Evolutionary conservation across 1,140 invertebrate species (phyloP), one percentile per base, ranked within the genome.

Genomic region (Hydropsyche tenuis): DNA sequence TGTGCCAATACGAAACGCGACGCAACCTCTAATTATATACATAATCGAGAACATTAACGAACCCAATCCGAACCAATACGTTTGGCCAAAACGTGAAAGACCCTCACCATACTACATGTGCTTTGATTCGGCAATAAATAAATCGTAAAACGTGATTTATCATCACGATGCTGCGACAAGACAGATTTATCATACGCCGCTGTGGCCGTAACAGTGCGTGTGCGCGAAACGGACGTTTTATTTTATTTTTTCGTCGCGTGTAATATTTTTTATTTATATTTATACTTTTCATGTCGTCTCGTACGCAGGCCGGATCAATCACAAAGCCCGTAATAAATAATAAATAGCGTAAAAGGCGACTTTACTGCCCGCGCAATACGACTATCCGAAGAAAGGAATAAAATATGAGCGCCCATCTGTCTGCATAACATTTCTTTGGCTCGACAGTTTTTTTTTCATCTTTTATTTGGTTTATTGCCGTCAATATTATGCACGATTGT

Each of bases 261-360:
- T 37, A 4, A 4, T 37, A 37, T 3, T 3, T 37, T 37, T 37
- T 37, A 37, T 37, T 37, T 37, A 4, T 37, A 37, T 37, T 37
- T 37, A 37, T 37, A 37, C 9, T 37, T 37, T 37, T 37, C 9
- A n/a, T 53, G 48, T 16, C 18, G 7, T 20, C 53, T 60, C 4
- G 4, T 48, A 14, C 16, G 45, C 11, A 4, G 45, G 14, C 37
- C 63, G 42, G 63, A 65, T 65, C 63, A 65, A 65, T 65, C 63
- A 45, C 42, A 43, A 43, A 65, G 37, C 63, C 37, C 27, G 63
- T 65, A 65, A 65, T 65, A 65, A 65, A 65, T 65, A 65, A 65
- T 65, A 65, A 65, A 65, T 65, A 65, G 63, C 63, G 42, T 65
- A 65, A 65, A 65, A 65, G 63, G 42, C 27, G 63, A 65, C 42